These are phyloP conservation scores for Ophion costatus DNA, from an alignment of 2,888 invertebrate species.

Conservation along the genomic window DNA sequence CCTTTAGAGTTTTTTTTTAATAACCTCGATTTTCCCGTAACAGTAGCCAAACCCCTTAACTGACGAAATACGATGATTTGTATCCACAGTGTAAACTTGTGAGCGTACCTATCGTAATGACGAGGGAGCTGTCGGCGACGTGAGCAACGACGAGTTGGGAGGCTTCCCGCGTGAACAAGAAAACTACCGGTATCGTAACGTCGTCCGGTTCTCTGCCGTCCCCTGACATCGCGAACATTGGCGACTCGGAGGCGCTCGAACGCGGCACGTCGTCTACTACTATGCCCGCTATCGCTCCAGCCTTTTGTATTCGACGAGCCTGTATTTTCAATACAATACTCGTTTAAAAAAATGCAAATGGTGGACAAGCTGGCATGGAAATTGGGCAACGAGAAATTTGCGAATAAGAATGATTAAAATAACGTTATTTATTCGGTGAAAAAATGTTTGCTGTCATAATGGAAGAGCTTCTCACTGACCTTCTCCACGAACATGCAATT, in stretches of 20 bases:
- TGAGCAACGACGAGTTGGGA: slow-evolving; percentile 87
- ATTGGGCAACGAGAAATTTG: neutral
- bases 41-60: no score
- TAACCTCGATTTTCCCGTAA: no score
- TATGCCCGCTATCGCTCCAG: slow-evolving; percentile 93
- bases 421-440: neutral
- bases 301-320: slow-evolving; percentile 91
- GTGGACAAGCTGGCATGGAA: neutral
- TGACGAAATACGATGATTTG: no score
- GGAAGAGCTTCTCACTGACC: slow-evolving; percentile 79
- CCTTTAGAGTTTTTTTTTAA: no score
- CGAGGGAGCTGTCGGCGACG: slow-evolving; percentile 72
- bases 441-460: neutral
- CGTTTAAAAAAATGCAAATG: neutral
- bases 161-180: slow-evolving; percentile 93
- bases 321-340: slow-evolving; percentile 67
- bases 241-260: slow-evolving; percentile 90
- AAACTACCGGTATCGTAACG: slow-evolving; percentile 95
- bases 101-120: slow-evolving; percentile 77
- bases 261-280: slow-evolving; percentile 93
- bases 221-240: slow-evolving; percentile 98
- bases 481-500: slow-evolving; percentile 98
- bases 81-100: neutral
- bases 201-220: slow-evolving; percentile 91
- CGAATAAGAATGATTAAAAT: neutral